A percentile compares a stretch with the other conserved stretches of the same genome.
phyloP scores from a whole-genome alignment of 2,113 vertebrate genomes.

The Delphinapterus leucas region DNA sequence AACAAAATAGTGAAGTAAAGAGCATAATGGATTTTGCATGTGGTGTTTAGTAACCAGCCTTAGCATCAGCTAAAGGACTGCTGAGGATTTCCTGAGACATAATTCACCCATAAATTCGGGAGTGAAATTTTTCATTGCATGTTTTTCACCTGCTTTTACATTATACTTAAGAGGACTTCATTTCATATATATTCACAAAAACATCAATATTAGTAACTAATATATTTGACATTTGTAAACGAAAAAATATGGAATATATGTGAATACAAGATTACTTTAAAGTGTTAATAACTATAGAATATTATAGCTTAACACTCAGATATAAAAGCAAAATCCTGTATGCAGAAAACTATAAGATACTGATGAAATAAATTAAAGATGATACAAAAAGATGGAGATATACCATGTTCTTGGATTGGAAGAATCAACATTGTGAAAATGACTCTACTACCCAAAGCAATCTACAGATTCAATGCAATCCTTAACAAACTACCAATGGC shows the following conservation, averaged over 20 bases:
- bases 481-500: too few species aligned
- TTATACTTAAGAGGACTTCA: not conserved
- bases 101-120: not conserved
- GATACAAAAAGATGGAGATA: too few species aligned
- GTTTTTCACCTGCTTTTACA: not conserved
- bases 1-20: not conserved
- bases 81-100: not conserved
- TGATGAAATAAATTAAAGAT: too few species aligned
- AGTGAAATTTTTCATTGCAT: not conserved
- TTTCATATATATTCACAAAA: not conserved
- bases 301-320: not conserved
- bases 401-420: too few species aligned
- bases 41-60: not conserved
- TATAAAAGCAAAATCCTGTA: not conserved
- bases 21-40: slow-evolving; percentile 5
- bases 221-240: not conserved
- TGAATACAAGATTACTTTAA: not conserved
- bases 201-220: not conserved
- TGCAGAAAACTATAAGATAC: too few species aligned
- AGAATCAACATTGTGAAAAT: too few species aligned
- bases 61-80: not conserved
- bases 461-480: too few species aligned
- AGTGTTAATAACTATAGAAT: not conserved
- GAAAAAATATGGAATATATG: not conserved
- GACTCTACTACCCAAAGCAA: too few species aligned